Percentiles rank a stretch among this genome's conserved stretches.
phyloP scores from a whole-genome alignment of 2,113 vertebrate genomes.

The rat (Rattus norvegicus) region GRCr8 NC_086025.1:19900501-19901000 shows the following conservation, averaged over 20 bases:
- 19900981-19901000: neutral
- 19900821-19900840: no score
- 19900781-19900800: rapidly evolving
- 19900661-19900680: neutral
- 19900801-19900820: no score
- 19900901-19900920: neutral
- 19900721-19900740: constrained; percentile 64
- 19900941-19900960: rapidly evolving
- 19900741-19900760: neutral
- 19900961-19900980: neutral
- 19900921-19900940: neutral
- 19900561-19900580: no score
- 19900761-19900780: neutral
- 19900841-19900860: no score
- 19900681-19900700: neutral
- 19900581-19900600: no score
- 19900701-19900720: neutral
- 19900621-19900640: neutral
- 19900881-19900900: neutral
- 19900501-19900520: neutral
- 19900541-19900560: neutral
- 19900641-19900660: neutral
- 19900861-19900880: neutral
- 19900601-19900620: no score
- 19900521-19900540: neutral